Percentiles rank a stretch among this genome's conserved stretches.
Conservation (phyloP, 2,888 invertebrate genomes). For the Limenitis camilla region DNA sequence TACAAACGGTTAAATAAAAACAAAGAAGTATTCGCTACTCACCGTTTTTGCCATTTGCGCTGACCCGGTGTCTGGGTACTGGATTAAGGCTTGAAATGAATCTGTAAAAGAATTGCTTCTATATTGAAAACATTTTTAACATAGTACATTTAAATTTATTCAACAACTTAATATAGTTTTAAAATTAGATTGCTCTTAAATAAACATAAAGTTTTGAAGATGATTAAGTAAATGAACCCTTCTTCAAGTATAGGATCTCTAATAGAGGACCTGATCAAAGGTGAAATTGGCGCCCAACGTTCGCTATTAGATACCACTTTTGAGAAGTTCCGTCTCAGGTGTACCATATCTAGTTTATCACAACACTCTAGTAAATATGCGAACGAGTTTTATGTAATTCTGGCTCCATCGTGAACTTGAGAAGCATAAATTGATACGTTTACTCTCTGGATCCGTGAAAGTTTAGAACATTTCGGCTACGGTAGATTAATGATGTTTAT, state of each 20-base stretch:
- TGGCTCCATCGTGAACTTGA: slow-evolving; percentile 46
- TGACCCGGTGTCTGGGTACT: slow-evolving; percentile 97
- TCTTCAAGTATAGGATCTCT: slow-evolving; percentile 20
- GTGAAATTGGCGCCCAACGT: slow-evolving; percentile 48
- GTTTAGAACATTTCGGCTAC: slow-evolving; percentile 17
- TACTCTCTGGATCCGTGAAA: slow-evolving; percentile 18
- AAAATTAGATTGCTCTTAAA: background rate
- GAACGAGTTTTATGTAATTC: slow-evolving; percentile 54
- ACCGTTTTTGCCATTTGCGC: slow-evolving; percentile 98
- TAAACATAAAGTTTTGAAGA: slow-evolving; percentile 4
- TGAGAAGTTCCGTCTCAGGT: slow-evolving; percentile 50
- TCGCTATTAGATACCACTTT: slow-evolving; percentile 40
- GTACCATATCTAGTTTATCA: slow-evolving; percentile 55
- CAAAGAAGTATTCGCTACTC: slow-evolving; percentile 69
- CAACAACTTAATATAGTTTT: background rate
- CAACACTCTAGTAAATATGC: slow-evolving; percentile 54
- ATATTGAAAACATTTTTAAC: slow-evolving; percentile 7
- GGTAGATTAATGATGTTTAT: slow-evolving; percentile 9
- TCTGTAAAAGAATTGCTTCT: slow-evolving; percentile 76
- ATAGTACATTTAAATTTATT: background rate
- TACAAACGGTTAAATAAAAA: slow-evolving; percentile 65
- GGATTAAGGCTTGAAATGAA: slow-evolving; percentile 98
- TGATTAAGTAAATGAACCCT: slow-evolving; percentile 10
- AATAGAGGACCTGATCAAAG: slow-evolving; percentile 49
- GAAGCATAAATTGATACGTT: slow-evolving; percentile 25